Percentiles rank a stretch among this genome's conserved stretches.
Evolutionary conservation across 1,140 invertebrate species (phyloP).

Genomic region (Drosophila lini): DNA sequence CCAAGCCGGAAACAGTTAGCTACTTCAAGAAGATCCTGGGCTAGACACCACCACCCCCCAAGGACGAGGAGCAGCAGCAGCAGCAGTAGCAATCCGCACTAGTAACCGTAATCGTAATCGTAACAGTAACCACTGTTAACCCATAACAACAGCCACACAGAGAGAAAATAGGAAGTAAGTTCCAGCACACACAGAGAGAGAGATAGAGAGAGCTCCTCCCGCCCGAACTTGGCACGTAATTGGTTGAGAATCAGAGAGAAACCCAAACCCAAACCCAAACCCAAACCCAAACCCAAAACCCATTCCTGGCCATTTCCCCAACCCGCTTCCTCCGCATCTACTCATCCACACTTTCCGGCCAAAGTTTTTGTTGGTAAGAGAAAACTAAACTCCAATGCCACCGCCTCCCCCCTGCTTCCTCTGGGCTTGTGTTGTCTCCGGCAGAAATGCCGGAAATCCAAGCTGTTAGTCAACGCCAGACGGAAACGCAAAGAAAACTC

Average conservation of each 20-base stretch:
- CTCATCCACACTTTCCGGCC: constrained; percentile 36
- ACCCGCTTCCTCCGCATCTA: neutral
- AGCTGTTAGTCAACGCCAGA: constrained; percentile 73
- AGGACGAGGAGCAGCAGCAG: neutral
- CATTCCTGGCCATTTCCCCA: constrained; percentile 27
- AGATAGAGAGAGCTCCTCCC: constrained; percentile 7
- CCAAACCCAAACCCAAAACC: neutral
- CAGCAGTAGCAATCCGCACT: constrained; percentile 28
- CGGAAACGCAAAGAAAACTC: constrained; percentile 68
- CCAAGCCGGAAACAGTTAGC: constrained; percentile 83
- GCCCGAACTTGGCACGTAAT: constrained; percentile 50
- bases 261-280: neutral
- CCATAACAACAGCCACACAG: constrained; percentile 37
- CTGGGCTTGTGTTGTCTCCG: constrained; percentile 22
- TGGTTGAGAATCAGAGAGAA: constrained; percentile 66
- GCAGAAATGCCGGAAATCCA: constrained; percentile 59
- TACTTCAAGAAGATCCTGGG: constrained; percentile 84
- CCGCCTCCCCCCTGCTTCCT: neutral
- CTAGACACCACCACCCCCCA: constrained; percentile 36
- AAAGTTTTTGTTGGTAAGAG: constrained; percentile 30
- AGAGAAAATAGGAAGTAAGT: constrained; percentile 12
- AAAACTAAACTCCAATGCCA: neutral
- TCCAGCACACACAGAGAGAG: neutral
- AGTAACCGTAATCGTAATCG: constrained; percentile 54
- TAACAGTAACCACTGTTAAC: constrained; percentile 58